Evolutionary conservation across 2,888 invertebrate genomes (phyloP).

Genomic region (Eupithecia pulchellata): DNA sequence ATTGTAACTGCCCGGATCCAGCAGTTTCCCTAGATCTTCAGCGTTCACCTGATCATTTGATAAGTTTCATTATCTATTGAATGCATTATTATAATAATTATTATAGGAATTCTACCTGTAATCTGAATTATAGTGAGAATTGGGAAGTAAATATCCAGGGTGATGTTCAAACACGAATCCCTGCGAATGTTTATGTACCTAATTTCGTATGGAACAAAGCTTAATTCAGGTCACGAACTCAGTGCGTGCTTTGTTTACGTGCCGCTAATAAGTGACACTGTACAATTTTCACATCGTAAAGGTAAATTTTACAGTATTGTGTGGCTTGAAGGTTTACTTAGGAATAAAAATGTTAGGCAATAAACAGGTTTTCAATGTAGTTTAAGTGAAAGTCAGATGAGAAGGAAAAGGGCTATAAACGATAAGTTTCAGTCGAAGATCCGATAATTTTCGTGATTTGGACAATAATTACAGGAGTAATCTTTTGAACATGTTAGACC

Average conservation of each 20-base stretch:
- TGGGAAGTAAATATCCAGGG: background rate
- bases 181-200: conserved; percentile 34
- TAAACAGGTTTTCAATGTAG: background rate
- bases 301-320: conserved; percentile 22
- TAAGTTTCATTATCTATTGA: background rate
- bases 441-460: background rate
- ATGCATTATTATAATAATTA: background rate
- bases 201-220: conserved; percentile 40
- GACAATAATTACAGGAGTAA: background rate
- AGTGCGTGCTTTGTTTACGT: conserved; percentile 49
- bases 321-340: background rate
- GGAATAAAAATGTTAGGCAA: background rate
- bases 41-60: no score
- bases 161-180: conserved; percentile 30
- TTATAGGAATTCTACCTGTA: background rate
- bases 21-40: no score
- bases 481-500: no score
- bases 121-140: background rate
- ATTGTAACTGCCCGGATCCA: no score
- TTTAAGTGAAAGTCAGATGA: background rate
- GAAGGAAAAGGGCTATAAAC: background rate
- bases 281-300: conserved; percentile 44
- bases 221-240: conserved; percentile 44
- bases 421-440: background rate
- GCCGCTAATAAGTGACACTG: conserved; percentile 47